These are phyloP conservation scores for Lateolabrax maculatus DNA, from an alignment of 2,797 vertebrate genomes.

Conservation along the genomic window DNA sequence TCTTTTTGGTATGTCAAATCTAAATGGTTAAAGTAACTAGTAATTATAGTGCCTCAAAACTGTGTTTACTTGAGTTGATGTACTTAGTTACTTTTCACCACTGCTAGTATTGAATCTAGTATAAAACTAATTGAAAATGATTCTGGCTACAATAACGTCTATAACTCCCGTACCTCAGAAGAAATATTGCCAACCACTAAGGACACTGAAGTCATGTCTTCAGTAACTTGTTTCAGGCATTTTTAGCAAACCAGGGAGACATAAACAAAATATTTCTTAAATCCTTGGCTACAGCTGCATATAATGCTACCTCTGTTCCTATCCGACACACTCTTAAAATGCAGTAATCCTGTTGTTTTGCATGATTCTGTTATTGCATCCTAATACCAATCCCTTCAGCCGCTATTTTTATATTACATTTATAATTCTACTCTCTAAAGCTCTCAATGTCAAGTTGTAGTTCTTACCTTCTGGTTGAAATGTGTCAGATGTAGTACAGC, in stretches of 20 bases:
- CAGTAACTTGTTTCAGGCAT: too few species aligned
- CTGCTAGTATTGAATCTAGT: not conserved
- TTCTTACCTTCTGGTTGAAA: slow-evolving; percentile 54
- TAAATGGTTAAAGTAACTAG: too few species aligned
- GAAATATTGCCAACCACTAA: not conserved
- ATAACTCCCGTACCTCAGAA: not conserved
- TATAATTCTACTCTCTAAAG: not conserved
- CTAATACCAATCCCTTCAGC: not conserved
- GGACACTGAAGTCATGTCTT: too few species aligned
- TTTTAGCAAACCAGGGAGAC: not conserved
- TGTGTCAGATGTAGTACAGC: not conserved
- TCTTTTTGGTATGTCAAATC: too few species aligned
- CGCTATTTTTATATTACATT: not conserved
- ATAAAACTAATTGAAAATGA: not conserved
- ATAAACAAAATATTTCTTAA: not conserved
- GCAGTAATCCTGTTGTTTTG: not conserved
- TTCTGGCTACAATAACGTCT: not conserved
- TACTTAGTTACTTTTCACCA: too few species aligned
- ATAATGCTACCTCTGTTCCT: not conserved
- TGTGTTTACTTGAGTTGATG: too few species aligned
- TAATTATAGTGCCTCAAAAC: too few species aligned
- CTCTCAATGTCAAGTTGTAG: not conserved
- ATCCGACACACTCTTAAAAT: not conserved
- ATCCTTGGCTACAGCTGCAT: not conserved
- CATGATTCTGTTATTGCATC: not conserved